Evolutionary conservation across 2,888 invertebrate genomes (phyloP).

Genomic region (Tachystola acroxantha): DNA sequence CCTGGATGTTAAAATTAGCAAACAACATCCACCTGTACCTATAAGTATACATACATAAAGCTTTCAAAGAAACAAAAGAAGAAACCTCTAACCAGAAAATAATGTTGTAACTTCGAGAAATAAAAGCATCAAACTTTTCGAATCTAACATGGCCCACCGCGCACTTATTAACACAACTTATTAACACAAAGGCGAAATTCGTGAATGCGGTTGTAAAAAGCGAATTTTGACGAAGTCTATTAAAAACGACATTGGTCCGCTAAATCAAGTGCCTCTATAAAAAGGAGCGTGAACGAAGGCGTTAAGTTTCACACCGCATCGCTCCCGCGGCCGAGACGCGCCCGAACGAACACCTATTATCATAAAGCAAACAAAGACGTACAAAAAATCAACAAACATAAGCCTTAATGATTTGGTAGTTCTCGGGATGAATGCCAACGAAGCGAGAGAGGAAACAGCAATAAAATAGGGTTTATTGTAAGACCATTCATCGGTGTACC

Average conservation of each 20-base stretch:
- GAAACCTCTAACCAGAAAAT: too few relatives aligned
- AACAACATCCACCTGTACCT: too few relatives aligned
- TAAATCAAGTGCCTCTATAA: constrained; percentile 71
- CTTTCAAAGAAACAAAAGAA: too few relatives aligned
- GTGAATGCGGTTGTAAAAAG: constrained; percentile 41
- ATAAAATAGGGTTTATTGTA: constrained; percentile 67
- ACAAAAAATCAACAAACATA: constrained; percentile 71
- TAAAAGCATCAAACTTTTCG: constrained; percentile 7
- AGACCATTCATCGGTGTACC: constrained; percentile 45
- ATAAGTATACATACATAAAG: too few relatives aligned
- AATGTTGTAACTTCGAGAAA: constrained; percentile 1
- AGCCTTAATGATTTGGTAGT: constrained; percentile 71
- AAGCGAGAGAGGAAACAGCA: constrained; percentile 63
- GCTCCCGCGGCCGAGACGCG: constrained; percentile 52
- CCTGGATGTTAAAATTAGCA: too few relatives aligned
- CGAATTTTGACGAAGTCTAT: constrained; percentile 47
- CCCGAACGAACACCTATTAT: constrained; percentile 74
- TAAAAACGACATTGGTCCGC: constrained; percentile 65
- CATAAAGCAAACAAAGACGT: constrained; percentile 73
- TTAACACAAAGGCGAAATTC: constrained; percentile 33
- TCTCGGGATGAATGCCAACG: constrained; percentile 68
- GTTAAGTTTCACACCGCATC: constrained; percentile 74
- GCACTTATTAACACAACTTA: constrained; percentile 28
- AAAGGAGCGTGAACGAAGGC: constrained; percentile 62
- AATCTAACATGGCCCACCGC: constrained; percentile 10